A percentile compares a stretch with the other conserved stretches of the same genome.
Evolutionary conservation across 2,113 vertebrate species (phyloP).

Genomic region (Cichladusa arquata): DNA sequence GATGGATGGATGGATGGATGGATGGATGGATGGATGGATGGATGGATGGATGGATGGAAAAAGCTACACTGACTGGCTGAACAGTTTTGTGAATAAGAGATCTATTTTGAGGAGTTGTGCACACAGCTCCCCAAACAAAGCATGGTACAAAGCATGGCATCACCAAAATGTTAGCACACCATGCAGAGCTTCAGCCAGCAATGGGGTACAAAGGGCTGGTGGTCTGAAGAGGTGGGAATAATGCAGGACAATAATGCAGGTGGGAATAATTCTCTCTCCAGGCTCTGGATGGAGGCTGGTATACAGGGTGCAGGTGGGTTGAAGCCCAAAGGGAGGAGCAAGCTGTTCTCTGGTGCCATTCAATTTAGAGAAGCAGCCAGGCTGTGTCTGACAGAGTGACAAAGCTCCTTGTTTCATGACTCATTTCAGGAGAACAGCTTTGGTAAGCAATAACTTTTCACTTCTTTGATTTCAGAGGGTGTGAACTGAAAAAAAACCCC

Average conservation of each 20-base stretch:
- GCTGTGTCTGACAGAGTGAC: neutral
- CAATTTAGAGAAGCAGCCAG: neutral
- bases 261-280: neutral
- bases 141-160: neutral
- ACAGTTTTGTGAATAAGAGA: neutral
- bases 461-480: constrained; percentile 36
- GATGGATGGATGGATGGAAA: neutral
- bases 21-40: neutral
- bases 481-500: neutral
- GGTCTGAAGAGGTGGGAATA: neutral
- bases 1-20: neutral
- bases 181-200: neutral
- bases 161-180: neutral
- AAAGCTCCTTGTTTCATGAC: constrained; percentile 2
- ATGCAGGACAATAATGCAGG: neutral
- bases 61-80: neutral
- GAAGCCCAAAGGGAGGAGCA: neutral
- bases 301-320: neutral
- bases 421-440: constrained; percentile 24
- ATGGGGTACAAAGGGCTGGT: neutral
- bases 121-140: neutral
- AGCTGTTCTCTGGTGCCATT: neutral
- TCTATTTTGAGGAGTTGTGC: neutral
- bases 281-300: neutral
- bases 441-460: neutral